Base-by-base conservation (phyloP, 2,797 vertebrate genomes). In the Hipposideros larvatus region DNA sequence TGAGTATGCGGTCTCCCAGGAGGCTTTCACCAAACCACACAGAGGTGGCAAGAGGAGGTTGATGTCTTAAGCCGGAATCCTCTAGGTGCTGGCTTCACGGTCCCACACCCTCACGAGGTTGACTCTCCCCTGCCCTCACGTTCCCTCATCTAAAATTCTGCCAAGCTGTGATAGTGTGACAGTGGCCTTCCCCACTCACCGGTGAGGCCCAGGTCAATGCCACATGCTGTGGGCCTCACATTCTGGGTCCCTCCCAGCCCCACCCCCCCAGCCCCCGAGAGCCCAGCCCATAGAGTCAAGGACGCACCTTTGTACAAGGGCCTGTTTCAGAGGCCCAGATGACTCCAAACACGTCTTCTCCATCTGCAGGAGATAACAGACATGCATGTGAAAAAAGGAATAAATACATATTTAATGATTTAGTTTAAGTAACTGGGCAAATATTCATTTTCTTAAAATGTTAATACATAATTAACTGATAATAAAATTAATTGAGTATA, bases 401-500 rank as follows among this genome's bases (percentile, higher is more conserved):
- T 87, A 94, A 75, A 97, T 94, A 75, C 87, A 83, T 96, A 97
- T 87, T 97, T 98, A 98, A 97, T 97, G 94, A 70, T 24, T 90
- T 91, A 80, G 87, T 92, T 97, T 97, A 97, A 98, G 97, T 92
- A 98, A 95, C 94, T 96, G 96, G 91, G 96, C 95, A 98, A 98
- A 96, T 95, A 98, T 21, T 31, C 94, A 97, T 96, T 96, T 97
- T 97, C 93, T 97, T 94, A 94, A 98, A 96, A 96, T 89, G 75
- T 71, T 90, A 97, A 97, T 85, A 95, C 0, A 5, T 94, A 98
- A 98, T 98, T 98, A 98, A 98, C 97, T 97, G 97, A 96, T 95
- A 95, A 93, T 96, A 97, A 98, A 98, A 97, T 97, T 98, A 98
- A 97, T 97, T 97, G 96, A 89, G 90, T 96, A 98, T 98, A 98